Percentiles rank a stretch among this genome's conserved stretches.
phyloP scores from a whole-genome alignment of 92 coral and sea anemone genomes.

The Montipora capitata region DNA sequence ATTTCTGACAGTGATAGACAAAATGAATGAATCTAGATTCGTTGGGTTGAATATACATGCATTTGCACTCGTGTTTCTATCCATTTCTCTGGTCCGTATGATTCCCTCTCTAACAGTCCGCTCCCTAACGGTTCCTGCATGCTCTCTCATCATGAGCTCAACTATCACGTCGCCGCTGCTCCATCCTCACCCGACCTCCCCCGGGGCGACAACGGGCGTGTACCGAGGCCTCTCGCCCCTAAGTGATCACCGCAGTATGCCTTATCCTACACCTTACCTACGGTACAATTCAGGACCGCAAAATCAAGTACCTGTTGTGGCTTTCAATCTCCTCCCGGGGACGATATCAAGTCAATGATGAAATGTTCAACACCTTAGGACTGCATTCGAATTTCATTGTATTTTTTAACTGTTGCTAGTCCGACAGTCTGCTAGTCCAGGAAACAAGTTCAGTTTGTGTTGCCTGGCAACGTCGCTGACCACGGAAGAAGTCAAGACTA shows the following conservation, averaged over 20 bases:
- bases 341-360: constrained; percentile 50
- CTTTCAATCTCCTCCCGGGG: constrained; percentile 48
- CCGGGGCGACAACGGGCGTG: constrained; percentile 53
- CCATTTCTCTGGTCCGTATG: constrained; percentile 42
- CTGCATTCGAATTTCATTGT: too few species aligned
- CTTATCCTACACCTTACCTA: constrained; percentile 47
- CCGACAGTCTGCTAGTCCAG: too few species aligned
- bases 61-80: too few species aligned
- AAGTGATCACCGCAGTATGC: constrained; percentile 54
- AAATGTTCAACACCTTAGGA: too few species aligned
- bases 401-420: too few species aligned
- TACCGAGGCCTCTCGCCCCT: constrained; percentile 51
- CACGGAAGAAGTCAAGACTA: too few species aligned
- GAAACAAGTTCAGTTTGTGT: too few species aligned
- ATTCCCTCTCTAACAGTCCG: constrained; percentile 44
- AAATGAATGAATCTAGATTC: too few species aligned
- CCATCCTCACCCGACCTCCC: constrained; percentile 60
- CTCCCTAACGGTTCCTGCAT: constrained; percentile 28
- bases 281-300: constrained; percentile 48
- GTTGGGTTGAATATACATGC: too few species aligned
- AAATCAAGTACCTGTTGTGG: constrained; percentile 50
- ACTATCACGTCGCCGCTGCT: constrained; percentile 53
- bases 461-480: too few species aligned
- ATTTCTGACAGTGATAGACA: too few species aligned
- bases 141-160: constrained; percentile 49